phyloP scores from a whole-genome alignment of 2,888 invertebrate species.

The Schizotus pectinicornis region DNA sequence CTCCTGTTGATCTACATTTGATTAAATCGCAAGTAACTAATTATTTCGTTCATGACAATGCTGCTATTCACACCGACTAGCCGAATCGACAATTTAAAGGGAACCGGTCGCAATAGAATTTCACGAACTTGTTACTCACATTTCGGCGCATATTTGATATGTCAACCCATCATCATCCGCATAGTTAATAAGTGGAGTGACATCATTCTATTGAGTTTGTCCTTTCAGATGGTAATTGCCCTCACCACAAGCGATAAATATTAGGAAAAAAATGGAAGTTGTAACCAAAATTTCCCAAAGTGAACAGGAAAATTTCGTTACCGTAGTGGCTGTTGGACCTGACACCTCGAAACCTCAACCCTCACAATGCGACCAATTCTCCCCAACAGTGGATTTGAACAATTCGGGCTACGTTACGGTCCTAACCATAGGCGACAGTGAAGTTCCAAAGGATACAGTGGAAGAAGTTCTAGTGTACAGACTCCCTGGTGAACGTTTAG shows the following conservation, averaged over 20 bases:
- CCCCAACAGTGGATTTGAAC: constrained; percentile 42
- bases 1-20: constrained; percentile 41
- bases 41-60: not conserved
- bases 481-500: constrained; percentile 87
- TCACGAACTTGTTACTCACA: constrained; percentile 9
- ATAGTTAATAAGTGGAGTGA: constrained; percentile 7
- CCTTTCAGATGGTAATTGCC: constrained; percentile 15
- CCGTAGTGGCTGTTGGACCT: constrained; percentile 67
- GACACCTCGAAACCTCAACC: constrained; percentile 44
- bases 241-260: not conserved
- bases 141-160: constrained; percentile 15
- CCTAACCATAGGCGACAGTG: constrained; percentile 63
- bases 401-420: constrained; percentile 65
- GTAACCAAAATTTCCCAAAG: constrained; percentile 5
- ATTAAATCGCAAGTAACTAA: constrained; percentile 12
- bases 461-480: constrained; percentile 84
- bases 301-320: constrained; percentile 60
- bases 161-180: constrained; percentile 13
- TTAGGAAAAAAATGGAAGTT: constrained; percentile 11
- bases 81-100: not conserved
- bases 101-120: constrained; percentile 20
- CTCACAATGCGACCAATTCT: constrained; percentile 32
- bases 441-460: constrained; percentile 58
- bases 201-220: constrained; percentile 4
- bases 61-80: too few relatives aligned